These are phyloP conservation scores for Pogonomyrmex barbatus DNA, from an alignment of 1,140 invertebrate genomes.

Conservation along the genomic window DNA sequence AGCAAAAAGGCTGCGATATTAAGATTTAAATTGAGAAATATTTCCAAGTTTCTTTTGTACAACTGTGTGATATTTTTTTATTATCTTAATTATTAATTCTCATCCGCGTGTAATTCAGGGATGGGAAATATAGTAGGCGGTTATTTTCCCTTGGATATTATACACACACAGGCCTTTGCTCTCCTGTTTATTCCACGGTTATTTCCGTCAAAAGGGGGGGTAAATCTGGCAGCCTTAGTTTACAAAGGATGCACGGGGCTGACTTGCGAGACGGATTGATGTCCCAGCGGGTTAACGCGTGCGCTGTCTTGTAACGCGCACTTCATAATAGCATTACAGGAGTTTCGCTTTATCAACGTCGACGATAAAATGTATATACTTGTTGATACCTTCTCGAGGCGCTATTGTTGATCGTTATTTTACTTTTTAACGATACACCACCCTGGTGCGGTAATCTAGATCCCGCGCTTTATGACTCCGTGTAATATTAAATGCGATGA, in stretches of 20 bases:
- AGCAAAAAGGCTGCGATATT: background rate
- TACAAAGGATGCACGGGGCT: slow-evolving; percentile 38
- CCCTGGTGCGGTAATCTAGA: background rate
- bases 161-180: too few species aligned
- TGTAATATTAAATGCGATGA: slow-evolving; percentile 35
- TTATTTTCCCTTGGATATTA: background rate
- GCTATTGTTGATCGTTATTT: slow-evolving; percentile 23
- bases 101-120: background rate
- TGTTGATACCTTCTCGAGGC: slow-evolving; percentile 18
- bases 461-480: slow-evolving; percentile 9
- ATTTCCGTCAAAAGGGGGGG: slow-evolving; percentile 12
- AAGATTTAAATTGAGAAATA: background rate
- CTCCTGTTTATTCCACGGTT: background rate
- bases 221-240: slow-evolving; percentile 24
- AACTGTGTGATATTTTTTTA: background rate
- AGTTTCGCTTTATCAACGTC: slow-evolving; percentile 61
- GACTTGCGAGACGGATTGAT: slow-evolving; percentile 52
- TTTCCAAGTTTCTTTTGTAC: background rate
- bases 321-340: slow-evolving; percentile 55
- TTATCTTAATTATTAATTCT: background rate
- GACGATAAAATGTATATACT: slow-evolving; percentile 42
- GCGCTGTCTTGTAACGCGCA: slow-evolving; percentile 47
- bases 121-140: background rate
- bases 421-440: slow-evolving; percentile 14
- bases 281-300: slow-evolving; percentile 45